Conservation (phyloP, 1,140 invertebrate genomes). For the Grapholita molesta region DNA sequence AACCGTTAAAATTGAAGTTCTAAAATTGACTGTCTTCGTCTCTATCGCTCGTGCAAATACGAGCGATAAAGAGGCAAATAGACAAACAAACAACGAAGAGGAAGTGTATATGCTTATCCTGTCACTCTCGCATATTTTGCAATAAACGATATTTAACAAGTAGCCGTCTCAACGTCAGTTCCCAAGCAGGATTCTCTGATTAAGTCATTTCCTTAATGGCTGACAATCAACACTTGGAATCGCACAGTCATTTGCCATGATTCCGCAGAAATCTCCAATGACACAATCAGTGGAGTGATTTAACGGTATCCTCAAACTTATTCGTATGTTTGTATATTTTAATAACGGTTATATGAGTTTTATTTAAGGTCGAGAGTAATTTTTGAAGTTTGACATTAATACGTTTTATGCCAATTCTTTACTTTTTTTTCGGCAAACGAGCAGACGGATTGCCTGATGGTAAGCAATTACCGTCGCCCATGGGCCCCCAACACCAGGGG, state of each 20-base stretch:
- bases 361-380: background rate
- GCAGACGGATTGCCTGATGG: too few relatives aligned
- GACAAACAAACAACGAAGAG: too few relatives aligned
- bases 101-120: too few relatives aligned
- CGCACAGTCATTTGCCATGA: background rate
- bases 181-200: constrained; percentile 33
- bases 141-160: background rate
- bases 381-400: too few relatives aligned
- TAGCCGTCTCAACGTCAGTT: background rate
- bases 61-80: too few relatives aligned
- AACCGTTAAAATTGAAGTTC: too few relatives aligned
- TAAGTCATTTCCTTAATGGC: constrained; percentile 44
- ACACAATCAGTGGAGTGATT: background rate
- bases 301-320: background rate
- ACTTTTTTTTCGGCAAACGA: too few relatives aligned
- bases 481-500: too few relatives aligned
- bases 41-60: too few relatives aligned
- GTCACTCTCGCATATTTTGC: background rate
- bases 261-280: background rate
- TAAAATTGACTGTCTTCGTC: too few relatives aligned
- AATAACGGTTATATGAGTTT: background rate
- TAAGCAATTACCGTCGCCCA: too few relatives aligned
- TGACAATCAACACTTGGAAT: constrained; percentile 27
- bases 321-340: background rate
- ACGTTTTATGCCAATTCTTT: too few relatives aligned